Evolutionary conservation across 2,888 invertebrate genomes (phyloP).

Genomic region (Ichneumoninae sp.): DNA sequence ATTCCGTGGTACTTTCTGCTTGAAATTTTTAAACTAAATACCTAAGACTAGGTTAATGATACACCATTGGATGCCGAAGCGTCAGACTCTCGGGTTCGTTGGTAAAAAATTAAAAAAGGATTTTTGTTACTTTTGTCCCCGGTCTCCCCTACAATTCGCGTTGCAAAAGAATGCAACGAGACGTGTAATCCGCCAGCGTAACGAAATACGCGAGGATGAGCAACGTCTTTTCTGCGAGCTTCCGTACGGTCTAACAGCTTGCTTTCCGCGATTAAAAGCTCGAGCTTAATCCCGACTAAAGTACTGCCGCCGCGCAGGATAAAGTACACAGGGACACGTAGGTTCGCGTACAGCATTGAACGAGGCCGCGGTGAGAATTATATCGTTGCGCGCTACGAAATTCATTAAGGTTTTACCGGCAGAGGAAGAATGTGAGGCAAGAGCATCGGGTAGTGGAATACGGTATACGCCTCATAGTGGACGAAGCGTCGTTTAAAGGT

Average conservation of each 20-base stretch:
- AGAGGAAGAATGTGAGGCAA: conserved; percentile 29
- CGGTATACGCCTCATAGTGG: not conserved
- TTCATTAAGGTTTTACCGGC: conserved; percentile 48
- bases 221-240: conserved; percentile 7
- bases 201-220: not conserved
- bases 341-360: not conserved
- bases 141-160: not conserved
- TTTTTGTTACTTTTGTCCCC: too few species aligned
- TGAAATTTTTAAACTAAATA: too few species aligned
- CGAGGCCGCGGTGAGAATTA: not conserved
- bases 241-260: not conserved
- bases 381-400: conserved; percentile 30
- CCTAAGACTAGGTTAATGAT: too few species aligned
- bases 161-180: not conserved
- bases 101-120: too few species aligned
- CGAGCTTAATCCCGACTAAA: conserved; percentile 24
- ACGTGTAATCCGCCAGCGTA: conserved; percentile 9
- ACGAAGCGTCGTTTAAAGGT: conserved; percentile 34
- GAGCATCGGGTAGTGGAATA: conserved; percentile 5
- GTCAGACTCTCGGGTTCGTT: too few species aligned
- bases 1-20: too few species aligned
- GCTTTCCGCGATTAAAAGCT: conserved; percentile 39
- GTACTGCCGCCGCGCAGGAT: conserved; percentile 3
- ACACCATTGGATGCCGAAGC: too few species aligned
- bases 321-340: conserved; percentile 17